These are phyloP conservation scores for Catharus minimus DNA, from an alignment of 2,113 vertebrate species.

Conservation along the genomic window DNA sequence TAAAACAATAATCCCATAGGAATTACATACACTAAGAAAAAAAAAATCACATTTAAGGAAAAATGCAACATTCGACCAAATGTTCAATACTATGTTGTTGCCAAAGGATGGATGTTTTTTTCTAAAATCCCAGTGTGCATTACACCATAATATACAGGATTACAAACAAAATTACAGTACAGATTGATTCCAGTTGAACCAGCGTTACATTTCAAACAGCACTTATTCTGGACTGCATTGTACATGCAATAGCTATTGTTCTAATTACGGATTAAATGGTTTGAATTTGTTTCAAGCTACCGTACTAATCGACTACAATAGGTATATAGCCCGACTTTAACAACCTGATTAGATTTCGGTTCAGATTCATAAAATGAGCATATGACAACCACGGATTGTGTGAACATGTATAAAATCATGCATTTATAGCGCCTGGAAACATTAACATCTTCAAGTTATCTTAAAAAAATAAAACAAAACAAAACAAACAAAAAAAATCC, in stretches of 20 bases:
- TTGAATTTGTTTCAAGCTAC: conserved; percentile 79
- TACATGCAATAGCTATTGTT: conserved; percentile 87
- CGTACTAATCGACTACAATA: conserved; percentile 81
- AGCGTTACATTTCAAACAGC: conserved; percentile 83
- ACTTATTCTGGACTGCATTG: conserved; percentile 83
- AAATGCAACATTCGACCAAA: conserved; percentile 77
- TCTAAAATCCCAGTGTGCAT: conserved; percentile 82
- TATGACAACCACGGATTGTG: conserved; percentile 74
- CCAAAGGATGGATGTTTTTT: conserved; percentile 68
- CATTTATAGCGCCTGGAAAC: conserved; percentile 75
- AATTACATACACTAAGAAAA: conserved; percentile 71
- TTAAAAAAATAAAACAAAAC: neutral
- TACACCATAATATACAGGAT: conserved; percentile 85
- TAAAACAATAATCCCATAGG: conserved; percentile 74
- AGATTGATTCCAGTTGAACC: conserved; percentile 81
- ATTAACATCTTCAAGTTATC: conserved; percentile 68
- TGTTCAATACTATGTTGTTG: conserved; percentile 81
- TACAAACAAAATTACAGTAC: conserved; percentile 87
- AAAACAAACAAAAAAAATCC: neutral
- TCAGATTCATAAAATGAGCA: conserved; percentile 74
- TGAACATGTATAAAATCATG: conserved; percentile 78
- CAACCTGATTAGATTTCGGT: conserved; percentile 75
- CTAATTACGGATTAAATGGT: conserved; percentile 81
- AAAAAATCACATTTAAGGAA: conserved; percentile 68
- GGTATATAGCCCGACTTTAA: conserved; percentile 78